phyloP scores from a whole-genome alignment of 2,113 vertebrate genomes.

The Syngnathoides biaculeatus region DNA sequence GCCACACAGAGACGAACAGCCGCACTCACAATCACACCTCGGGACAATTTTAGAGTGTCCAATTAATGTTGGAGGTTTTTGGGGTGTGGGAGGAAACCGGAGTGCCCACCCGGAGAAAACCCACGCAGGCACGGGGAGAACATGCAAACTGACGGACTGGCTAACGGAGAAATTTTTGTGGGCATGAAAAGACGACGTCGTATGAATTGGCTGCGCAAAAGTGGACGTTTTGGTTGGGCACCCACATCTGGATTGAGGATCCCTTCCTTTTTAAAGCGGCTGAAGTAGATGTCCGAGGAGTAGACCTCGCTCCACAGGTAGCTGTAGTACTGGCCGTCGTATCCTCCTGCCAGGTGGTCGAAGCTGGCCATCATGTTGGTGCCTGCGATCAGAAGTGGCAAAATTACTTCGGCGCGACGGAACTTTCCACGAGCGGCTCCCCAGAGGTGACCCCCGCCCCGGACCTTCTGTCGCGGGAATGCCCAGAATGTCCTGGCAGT shows the following conservation, averaged over 20 bases:
- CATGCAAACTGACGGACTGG: too few species aligned
- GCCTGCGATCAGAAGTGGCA: conserved; percentile 38
- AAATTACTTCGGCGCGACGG: neutral
- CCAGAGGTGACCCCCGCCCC: neutral
- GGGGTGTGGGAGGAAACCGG: too few species aligned
- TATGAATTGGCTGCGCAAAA: neutral
- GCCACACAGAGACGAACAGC: too few species aligned
- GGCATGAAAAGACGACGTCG: neutral
- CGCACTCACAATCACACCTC: too few species aligned
- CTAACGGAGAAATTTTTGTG: neutral
- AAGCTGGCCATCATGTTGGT: conserved; percentile 77
- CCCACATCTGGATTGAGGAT: conserved; percentile 88
- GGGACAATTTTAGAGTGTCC: too few species aligned
- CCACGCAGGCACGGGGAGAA: too few species aligned
- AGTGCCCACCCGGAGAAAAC: too few species aligned
- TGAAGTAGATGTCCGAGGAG: conserved; percentile 92
- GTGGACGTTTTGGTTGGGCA: neutral
- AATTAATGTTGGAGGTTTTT: too few species aligned
- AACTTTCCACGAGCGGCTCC: neutral
- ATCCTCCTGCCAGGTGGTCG: conserved; percentile 85
- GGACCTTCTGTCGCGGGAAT: conserved; percentile 87
- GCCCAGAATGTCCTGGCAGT: conserved; percentile 84
- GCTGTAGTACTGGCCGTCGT: conserved; percentile 92
- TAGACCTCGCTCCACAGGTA: conserved; percentile 96
- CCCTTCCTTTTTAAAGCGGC: conserved; percentile 87